These are phyloP conservation scores for Lordiphosa fenestrarum DNA, from an alignment of 2,888 invertebrate species.

Conservation along the genomic window DNA sequence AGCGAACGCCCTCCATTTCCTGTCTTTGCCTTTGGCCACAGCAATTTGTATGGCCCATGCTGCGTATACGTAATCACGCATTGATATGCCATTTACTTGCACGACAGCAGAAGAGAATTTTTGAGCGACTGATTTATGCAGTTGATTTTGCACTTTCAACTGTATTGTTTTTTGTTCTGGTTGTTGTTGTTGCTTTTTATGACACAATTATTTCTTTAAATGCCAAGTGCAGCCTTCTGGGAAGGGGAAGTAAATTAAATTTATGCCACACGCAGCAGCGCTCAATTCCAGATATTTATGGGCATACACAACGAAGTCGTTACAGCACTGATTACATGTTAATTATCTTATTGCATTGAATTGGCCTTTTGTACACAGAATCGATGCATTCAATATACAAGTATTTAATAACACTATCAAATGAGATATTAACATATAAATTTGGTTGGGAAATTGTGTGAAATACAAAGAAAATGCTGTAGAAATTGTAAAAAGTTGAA, in stretches of 20 bases:
- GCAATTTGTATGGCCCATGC: constrained; percentile 50
- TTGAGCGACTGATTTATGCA: constrained; percentile 54
- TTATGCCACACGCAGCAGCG: constrained; percentile 27
- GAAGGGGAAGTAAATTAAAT: constrained; percentile 40
- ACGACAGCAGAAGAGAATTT: constrained; percentile 22
- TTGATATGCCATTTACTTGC: constrained; percentile 70
- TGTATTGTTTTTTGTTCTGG: constrained; percentile 47
- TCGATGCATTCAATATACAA: constrained; percentile 5
- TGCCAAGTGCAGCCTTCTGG: constrained; percentile 17
- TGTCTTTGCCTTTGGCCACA: constrained; percentile 22
- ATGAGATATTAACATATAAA: constrained; percentile 5
- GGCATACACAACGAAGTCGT: constrained; percentile 35
- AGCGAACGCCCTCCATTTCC: constrained; percentile 35
- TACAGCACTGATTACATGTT: constrained; percentile 69
- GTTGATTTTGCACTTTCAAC: constrained; percentile 57
- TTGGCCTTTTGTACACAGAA: constrained; percentile 34
- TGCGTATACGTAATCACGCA: constrained; percentile 74
- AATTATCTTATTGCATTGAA: constrained; percentile 55
- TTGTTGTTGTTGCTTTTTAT: constrained; percentile 42
- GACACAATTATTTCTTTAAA: constrained; percentile 44
- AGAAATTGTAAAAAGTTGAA: not conserved
- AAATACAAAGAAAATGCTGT: not conserved
- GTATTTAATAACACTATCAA: constrained; percentile 4
- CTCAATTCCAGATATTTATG: constrained; percentile 42
- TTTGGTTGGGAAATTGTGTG: constrained; percentile 2